Evolutionary conservation across 1,140 invertebrate species (phyloP).

Genomic region (Drosophila varians): DNA sequence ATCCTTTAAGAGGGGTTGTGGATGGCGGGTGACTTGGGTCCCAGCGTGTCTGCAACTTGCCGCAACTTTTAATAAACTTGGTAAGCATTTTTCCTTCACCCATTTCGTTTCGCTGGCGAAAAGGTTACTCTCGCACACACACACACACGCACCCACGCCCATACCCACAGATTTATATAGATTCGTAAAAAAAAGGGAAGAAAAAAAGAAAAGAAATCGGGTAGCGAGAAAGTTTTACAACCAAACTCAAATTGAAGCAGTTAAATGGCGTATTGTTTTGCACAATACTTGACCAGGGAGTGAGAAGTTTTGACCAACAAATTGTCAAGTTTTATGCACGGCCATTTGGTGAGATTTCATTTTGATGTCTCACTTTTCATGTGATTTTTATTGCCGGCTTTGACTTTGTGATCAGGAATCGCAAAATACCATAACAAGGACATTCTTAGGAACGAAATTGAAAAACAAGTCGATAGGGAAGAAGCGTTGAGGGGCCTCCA

Average conservation of each 20-base stretch:
- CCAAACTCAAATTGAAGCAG: conserved; percentile 69
- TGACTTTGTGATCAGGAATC: conserved; percentile 25
- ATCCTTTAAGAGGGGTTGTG: background rate
- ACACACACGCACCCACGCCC: background rate
- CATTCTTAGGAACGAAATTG: background rate
- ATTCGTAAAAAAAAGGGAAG: conserved; percentile 10
- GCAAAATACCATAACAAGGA: background rate
- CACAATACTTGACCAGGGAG: conserved; percentile 63
- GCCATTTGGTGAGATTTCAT: conserved; percentile 47
- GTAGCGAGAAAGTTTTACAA: conserved; percentile 52
- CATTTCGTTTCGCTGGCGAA: conserved; percentile 33
- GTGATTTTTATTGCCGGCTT: conserved; percentile 40
- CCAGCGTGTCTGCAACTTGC: conserved; percentile 56
- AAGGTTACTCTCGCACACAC: conserved; percentile 43
- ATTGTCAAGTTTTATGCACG: conserved; percentile 59
- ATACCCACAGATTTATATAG: conserved; percentile 23
- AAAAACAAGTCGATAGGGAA: background rate
- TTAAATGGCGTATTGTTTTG: conserved; percentile 75
- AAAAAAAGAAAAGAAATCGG: background rate
- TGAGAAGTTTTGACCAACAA: conserved; percentile 55
- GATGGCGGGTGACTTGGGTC: conserved; percentile 11
- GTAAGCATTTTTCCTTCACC: conserved; percentile 50
- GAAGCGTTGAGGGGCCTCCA: background rate
- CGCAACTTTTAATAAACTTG: conserved; percentile 76
- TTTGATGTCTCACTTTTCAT: conserved; percentile 51